phyloP scores from a whole-genome alignment of 30 jellyfish, hydroid and myxozoan genomes.

The Cassiopea xamachana region DNA sequence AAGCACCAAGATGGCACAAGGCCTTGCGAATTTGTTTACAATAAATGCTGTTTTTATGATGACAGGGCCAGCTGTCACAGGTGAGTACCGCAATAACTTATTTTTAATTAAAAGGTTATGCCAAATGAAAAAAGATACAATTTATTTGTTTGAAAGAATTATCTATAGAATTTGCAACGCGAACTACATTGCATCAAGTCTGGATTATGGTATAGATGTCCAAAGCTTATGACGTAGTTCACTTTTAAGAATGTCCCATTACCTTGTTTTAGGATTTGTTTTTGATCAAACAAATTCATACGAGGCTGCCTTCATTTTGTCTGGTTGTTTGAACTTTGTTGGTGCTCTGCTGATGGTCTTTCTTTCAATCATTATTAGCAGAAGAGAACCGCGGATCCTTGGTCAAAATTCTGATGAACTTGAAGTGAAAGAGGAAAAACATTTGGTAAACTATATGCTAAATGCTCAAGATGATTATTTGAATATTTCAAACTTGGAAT shows the following conservation, averaged over 20 bases:
- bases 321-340: slow-evolving; percentile 53
- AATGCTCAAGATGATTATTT: too few species aligned
- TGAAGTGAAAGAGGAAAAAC: background rate
- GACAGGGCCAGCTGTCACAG: slow-evolving; percentile 84
- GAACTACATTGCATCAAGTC: too few species aligned
- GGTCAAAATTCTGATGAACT: background rate
- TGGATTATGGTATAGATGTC: too few species aligned
- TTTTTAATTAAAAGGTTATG: too few species aligned
- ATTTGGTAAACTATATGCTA: background rate
- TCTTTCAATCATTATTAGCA: background rate
- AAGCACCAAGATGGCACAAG: slow-evolving; percentile 46
- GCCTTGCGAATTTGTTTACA: slow-evolving; percentile 56
- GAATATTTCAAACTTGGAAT: background rate
- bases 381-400: background rate
- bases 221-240: too few species aligned
- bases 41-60: slow-evolving; percentile 56
- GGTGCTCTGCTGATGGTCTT: slow-evolving; percentile 64
- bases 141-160: too few species aligned
- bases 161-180: too few species aligned
- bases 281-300: slow-evolving; percentile 63
- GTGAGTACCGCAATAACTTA: background rate
- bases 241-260: too few species aligned
- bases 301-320: slow-evolving; percentile 52
- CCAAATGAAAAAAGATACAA: too few species aligned
- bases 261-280: slow-evolving; percentile 41